Conservation (phyloP, 2,113 vertebrate species). For the Aspidoscelis tigris region DNA sequence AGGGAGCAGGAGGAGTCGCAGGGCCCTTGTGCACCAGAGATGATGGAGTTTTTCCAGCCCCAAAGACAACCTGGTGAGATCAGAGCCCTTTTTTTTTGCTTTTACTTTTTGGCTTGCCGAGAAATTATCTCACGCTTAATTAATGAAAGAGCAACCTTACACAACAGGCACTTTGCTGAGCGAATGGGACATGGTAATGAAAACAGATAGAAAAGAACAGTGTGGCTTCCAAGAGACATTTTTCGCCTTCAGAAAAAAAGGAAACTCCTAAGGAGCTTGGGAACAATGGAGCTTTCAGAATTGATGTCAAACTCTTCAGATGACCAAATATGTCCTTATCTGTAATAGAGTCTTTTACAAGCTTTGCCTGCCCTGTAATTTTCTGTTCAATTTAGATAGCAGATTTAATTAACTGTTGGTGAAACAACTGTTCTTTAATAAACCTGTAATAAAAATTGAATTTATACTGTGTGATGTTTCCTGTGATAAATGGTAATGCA, state of each 20-base stretch:
- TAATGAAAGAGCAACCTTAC: constrained; percentile 77
- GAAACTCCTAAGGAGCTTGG: constrained; percentile 62
- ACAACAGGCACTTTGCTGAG: constrained; percentile 67
- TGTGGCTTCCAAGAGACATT: constrained; percentile 56
- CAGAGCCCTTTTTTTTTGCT: constrained; percentile 56
- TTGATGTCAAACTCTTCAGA: constrained; percentile 70
- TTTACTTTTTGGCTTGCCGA: constrained; percentile 55
- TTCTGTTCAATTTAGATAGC: constrained; percentile 73
- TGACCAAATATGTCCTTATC: constrained; percentile 65
- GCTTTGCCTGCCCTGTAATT: constrained; percentile 58
- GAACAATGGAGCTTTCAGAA: constrained; percentile 70
- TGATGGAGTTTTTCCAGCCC: constrained; percentile 65
- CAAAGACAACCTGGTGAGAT: constrained; percentile 75
- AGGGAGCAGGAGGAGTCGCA: too few species aligned
- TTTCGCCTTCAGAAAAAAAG: neutral
- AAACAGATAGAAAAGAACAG: constrained; percentile 60
- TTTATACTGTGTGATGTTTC: constrained; percentile 62
- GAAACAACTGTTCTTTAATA: constrained; percentile 68
- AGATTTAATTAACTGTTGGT: constrained; percentile 71
- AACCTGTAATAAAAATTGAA: constrained; percentile 69
- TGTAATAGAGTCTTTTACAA: constrained; percentile 68
- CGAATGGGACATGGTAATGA: constrained; percentile 60
- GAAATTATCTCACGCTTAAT: constrained; percentile 78
- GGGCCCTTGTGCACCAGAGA: constrained; percentile 33
- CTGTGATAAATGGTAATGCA: constrained; percentile 43